A percentile compares a stretch with the other conserved stretches of the same genome.
Evolutionary conservation across 2,888 invertebrate species (phyloP).

Genomic region (Cyrtodaria siliqua): DNA sequence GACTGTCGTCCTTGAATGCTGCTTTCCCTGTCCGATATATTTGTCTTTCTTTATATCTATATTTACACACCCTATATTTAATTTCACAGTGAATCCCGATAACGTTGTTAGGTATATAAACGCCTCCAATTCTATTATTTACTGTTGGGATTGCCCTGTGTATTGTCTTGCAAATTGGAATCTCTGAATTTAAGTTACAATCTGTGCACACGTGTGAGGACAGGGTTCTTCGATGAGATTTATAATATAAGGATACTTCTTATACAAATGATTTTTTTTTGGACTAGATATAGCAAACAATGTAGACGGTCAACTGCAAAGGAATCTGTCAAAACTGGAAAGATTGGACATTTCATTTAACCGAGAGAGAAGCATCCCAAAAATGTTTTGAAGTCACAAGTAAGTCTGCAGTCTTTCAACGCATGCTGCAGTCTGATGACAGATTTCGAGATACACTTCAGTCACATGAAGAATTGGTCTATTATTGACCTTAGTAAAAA

Average conservation of each 20-base stretch:
- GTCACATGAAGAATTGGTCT: conserved; percentile 26
- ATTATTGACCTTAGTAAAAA: conserved; percentile 20
- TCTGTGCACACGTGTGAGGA: conserved; percentile 18
- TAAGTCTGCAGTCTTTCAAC: conserved; percentile 4
- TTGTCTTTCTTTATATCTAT: no score
- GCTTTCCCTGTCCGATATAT: no score
- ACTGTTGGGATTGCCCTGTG: conserved; percentile 46
- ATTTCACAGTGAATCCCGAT: conserved; percentile 13
- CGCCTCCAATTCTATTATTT: conserved; percentile 24
- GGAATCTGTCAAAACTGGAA: conserved; percentile 15
- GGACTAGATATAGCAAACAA: conserved; percentile 7
- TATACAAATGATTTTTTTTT: conserved; percentile 18
- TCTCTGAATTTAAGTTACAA: conserved; percentile 27
- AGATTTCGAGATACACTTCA: conserved; percentile 18
- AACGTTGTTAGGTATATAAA: conserved; percentile 28
- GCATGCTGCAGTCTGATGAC: conserved; percentile 11
- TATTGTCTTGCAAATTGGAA: conserved; percentile 28
- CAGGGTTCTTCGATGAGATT: conserved; percentile 22
- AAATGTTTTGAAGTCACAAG: conserved; percentile 14
- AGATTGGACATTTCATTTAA: conserved; percentile 23
- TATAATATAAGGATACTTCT: conserved; percentile 14
- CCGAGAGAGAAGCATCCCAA: conserved; percentile 14
- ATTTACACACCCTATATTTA: conserved; percentile 22
- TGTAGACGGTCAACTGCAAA: conserved; percentile 6
- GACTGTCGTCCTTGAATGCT: no score